phyloP scores from a whole-genome alignment of 2,888 invertebrate genomes.

The Brachylomia viminalis region DNA sequence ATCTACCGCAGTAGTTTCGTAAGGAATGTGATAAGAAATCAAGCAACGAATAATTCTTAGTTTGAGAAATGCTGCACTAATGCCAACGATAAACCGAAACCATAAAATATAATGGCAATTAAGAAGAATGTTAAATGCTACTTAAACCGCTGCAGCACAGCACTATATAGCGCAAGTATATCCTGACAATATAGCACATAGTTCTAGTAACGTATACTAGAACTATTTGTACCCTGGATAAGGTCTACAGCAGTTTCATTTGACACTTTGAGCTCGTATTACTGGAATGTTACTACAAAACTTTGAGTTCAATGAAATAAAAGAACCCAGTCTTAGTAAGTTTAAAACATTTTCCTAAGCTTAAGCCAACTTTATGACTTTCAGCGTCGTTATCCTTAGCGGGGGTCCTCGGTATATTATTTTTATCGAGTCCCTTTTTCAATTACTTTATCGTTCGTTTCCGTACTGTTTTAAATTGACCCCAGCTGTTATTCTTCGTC shows the following conservation, averaged over 20 bases:
- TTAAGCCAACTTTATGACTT: slow-evolving; percentile 30
- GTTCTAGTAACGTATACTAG: background rate
- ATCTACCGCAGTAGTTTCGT: background rate
- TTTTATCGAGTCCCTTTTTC: slow-evolving; percentile 50
- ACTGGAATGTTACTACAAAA: slow-evolving; percentile 33
- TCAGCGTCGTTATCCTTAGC: slow-evolving; percentile 30
- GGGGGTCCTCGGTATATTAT: slow-evolving; percentile 19
- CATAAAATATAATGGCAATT: background rate
- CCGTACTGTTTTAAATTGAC: slow-evolving; percentile 18
- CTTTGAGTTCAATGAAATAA: slow-evolving; percentile 17
- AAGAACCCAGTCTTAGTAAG: slow-evolving; percentile 14
- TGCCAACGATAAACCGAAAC: background rate
- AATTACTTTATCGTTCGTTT: slow-evolving; percentile 49
- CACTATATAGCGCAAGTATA: background rate
- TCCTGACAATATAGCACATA: background rate
- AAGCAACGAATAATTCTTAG: background rate
- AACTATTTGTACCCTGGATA: slow-evolving; percentile 7
- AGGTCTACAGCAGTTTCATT: slow-evolving; percentile 17
- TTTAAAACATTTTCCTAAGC: slow-evolving; percentile 38
- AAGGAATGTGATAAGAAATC: background rate
- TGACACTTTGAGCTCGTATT: slow-evolving; percentile 12
- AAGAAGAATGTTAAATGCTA: background rate
- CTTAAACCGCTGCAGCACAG: background rate
- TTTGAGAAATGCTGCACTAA: background rate
- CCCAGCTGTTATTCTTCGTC: slow-evolving; percentile 15